Conservation (phyloP, 2,888 invertebrate genomes). For the Elgonia sp. region DNA sequence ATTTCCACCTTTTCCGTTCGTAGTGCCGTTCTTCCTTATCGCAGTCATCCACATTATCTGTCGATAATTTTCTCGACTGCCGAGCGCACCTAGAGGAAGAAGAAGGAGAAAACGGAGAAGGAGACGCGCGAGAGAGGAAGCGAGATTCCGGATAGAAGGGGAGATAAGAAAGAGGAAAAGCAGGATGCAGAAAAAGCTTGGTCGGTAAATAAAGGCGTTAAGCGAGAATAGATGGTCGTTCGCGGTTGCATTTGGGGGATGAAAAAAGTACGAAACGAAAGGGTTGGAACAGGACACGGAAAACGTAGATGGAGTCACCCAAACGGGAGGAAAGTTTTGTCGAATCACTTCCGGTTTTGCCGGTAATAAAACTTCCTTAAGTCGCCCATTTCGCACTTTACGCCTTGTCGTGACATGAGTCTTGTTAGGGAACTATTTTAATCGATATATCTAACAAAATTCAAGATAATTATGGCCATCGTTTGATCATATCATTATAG, state of each 20-base stretch:
- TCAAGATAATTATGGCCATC: too few relatives aligned
- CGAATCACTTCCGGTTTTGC: constrained; percentile 85
- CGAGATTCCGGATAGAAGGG: constrained; percentile 34
- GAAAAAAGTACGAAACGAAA: constrained; percentile 72
- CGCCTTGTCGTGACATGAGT: constrained; percentile 74
- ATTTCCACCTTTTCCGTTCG: constrained; percentile 72
- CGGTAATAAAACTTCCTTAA: constrained; percentile 85
- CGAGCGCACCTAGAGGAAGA: constrained; percentile 60
- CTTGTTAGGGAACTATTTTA: constrained; percentile 80
- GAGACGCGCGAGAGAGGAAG: constrained; percentile 54
- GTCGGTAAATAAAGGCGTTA: constrained; percentile 85
- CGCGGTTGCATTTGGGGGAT: constrained; percentile 82
- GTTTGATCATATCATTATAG: too few relatives aligned
- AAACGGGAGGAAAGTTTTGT: constrained; percentile 74
- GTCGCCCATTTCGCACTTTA: constrained; percentile 81
- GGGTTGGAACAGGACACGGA: constrained; percentile 73
- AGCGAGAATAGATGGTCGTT: constrained; percentile 85
- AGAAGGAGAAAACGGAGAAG: constrained; percentile 59
- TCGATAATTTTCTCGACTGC: constrained; percentile 75
- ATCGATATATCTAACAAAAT: constrained; percentile 32
- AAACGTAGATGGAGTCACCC: constrained; percentile 77
- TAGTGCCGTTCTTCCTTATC: constrained; percentile 71
- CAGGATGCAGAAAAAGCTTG: constrained; percentile 73
- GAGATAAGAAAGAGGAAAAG: constrained; percentile 63
- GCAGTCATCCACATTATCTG: constrained; percentile 76